A percentile compares a stretch with the other conserved stretches of the same genome.
phyloP scores from a whole-genome alignment of 2,113 vertebrate species.

The Thalassoma bifasciatum region DNA sequence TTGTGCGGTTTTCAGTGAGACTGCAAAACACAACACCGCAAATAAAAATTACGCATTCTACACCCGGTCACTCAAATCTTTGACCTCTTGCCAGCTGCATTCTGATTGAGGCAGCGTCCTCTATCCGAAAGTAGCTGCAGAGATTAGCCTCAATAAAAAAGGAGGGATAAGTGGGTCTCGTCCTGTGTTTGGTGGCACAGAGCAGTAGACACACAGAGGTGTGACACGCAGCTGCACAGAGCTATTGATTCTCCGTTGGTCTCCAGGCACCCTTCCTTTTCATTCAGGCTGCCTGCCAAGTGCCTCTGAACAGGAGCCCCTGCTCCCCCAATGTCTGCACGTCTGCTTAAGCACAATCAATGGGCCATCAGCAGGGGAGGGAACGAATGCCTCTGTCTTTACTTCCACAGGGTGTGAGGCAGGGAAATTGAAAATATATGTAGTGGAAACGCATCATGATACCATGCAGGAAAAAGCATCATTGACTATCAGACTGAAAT shows the following conservation, averaged over 20 bases:
- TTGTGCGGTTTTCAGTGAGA: constrained; percentile 28
- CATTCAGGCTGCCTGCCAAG: constrained; percentile 79
- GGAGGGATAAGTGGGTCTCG: constrained; percentile 76
- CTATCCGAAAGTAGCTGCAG: constrained; percentile 60
- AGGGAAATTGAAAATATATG: constrained; percentile 80
- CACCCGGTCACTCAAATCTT: constrained; percentile 32
- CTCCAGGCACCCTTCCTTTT: constrained; percentile 76
- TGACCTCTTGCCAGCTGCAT: constrained; percentile 30
- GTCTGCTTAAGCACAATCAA: constrained; percentile 84
- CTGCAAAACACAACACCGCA: constrained; percentile 13
- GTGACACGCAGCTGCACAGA: constrained; percentile 81
- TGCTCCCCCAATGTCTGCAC: constrained; percentile 80
- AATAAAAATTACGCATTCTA: constrained; percentile 53
- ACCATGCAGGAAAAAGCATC: constrained; percentile 53
- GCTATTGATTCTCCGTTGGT: constrained; percentile 80
- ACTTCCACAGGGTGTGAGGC: constrained; percentile 71
- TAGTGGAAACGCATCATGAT: constrained; percentile 76
- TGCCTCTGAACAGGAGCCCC: constrained; percentile 78
- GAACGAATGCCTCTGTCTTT: constrained; percentile 72
- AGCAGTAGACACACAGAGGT: constrained; percentile 74
- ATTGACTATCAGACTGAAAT: constrained; percentile 69
- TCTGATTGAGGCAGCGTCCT: constrained; percentile 46
- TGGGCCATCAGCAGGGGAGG: constrained; percentile 78
- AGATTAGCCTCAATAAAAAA: constrained; percentile 76
- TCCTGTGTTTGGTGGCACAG: constrained; percentile 77